Percentiles rank a stretch among this genome's conserved stretches.
Evolutionary conservation across 2,797 vertebrate species (phyloP).

Genomic region (Tragopan temminckii): DNA sequence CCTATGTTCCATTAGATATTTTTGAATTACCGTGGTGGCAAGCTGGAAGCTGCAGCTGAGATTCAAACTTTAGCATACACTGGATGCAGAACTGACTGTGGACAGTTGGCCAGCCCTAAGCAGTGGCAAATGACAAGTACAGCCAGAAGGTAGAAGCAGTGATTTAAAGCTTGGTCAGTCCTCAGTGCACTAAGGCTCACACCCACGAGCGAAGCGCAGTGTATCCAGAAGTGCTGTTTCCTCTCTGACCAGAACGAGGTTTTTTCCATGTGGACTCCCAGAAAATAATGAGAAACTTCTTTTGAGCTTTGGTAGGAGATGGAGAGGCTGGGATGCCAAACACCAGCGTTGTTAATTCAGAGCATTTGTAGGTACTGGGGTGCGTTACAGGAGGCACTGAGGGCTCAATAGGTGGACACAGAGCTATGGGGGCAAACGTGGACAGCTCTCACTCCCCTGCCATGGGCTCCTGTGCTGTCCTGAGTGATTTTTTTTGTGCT

Average conservation of each 20-base stretch:
- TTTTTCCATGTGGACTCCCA: not conserved
- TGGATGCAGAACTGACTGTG: not conserved
- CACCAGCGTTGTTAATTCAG: fast-evolving
- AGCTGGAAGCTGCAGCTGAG: not conserved
- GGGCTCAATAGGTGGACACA: not conserved
- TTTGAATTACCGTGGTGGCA: not conserved
- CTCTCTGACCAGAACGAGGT: not conserved
- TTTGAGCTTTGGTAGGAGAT: not conserved
- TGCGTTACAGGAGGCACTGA: not conserved
- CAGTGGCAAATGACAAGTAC: not conserved
- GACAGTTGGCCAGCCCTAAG: not conserved
- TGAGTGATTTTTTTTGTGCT: not conserved
- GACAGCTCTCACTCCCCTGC: not conserved
- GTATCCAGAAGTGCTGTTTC: not conserved
- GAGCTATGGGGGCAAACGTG: not conserved
- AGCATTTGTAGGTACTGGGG: fast-evolving
- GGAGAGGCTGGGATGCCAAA: not conserved
- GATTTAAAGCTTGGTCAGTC: not conserved
- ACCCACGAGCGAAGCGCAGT: not conserved
- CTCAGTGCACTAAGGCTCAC: not conserved
- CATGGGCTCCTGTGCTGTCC: not conserved
- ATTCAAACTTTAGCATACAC: not conserved
- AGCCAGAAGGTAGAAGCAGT: not conserved
- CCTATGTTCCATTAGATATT: not conserved
- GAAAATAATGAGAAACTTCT: not conserved